Percentiles rank a stretch among this genome's conserved stretches.
Conservation (phyloP, 2,888 invertebrate species). For the Micropterix aruncella region DNA sequence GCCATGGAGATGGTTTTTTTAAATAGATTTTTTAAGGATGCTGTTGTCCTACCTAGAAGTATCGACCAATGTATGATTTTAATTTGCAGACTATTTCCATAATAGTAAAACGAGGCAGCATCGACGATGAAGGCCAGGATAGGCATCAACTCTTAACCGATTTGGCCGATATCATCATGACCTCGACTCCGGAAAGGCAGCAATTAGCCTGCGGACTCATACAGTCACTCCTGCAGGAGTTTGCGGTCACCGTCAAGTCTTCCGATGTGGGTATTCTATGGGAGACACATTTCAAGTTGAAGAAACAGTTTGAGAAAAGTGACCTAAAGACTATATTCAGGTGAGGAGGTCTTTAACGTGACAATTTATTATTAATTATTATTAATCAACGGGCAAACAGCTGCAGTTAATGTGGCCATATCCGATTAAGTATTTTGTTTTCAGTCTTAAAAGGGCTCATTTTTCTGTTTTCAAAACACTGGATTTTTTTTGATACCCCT, state of each 20-base stretch:
- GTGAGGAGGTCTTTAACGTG: no score
- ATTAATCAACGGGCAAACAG: no score
- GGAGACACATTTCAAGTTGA: slow-evolving; percentile 75
- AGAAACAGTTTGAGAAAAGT: slow-evolving; percentile 68
- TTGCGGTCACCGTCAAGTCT: slow-evolving; percentile 71
- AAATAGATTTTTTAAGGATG: no score
- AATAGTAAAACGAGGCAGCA: slow-evolving; percentile 72
- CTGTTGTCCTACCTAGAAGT: no score
- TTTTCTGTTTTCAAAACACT: no score
- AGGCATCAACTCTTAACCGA: slow-evolving; percentile 54
- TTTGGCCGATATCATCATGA: slow-evolving; percentile 63
- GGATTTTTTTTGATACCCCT: no score
- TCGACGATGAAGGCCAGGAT: slow-evolving; percentile 58
- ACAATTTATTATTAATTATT: no score
- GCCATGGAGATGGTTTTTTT: no score
- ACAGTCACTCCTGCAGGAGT: slow-evolving; percentile 75
- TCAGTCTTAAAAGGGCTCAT: no score
- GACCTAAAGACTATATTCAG: slow-evolving; percentile 71
- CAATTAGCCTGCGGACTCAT: slow-evolving; percentile 74
- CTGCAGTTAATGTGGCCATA: no score
- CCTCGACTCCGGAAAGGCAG: slow-evolving; percentile 72
- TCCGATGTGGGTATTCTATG: slow-evolving; percentile 79
- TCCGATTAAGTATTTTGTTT: no score
- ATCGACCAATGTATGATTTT: no score
- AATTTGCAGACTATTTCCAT: slow-evolving; percentile 61